phyloP scores from a whole-genome alignment of 2,888 invertebrate genomes.

The Volucella inflata region DNA sequence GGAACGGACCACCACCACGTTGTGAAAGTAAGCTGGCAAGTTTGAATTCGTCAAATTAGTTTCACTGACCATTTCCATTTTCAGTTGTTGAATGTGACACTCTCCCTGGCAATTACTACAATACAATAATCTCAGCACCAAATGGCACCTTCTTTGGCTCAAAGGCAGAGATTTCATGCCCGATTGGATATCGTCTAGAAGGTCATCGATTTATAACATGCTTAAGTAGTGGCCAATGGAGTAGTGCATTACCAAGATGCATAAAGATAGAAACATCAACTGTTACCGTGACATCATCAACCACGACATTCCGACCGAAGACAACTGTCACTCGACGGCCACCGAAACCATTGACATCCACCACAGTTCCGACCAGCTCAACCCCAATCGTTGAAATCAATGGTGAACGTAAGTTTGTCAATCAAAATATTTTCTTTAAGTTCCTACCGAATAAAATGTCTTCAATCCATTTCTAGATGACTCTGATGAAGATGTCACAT shows the following conservation, averaged over 20 bases:
- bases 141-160: conserved; percentile 89
- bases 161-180: conserved; percentile 90
- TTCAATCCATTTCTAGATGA: conserved; percentile 77
- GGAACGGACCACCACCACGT: conserved; percentile 96
- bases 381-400: conserved; percentile 81
- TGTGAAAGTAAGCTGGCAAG: conserved; percentile 88
- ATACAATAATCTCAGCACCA: conserved; percentile 86
- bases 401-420: conserved; percentile 79
- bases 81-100: conserved; percentile 90
- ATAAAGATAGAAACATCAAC: conserved; percentile 86
- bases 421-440: too few species aligned
- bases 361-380: conserved; percentile 79
- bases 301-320: conserved; percentile 82
- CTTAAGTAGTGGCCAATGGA: conserved; percentile 91
- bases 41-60: conserved; percentile 35
- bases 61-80: conserved; percentile 31
- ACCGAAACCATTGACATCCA: conserved; percentile 79
- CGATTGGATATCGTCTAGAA: conserved; percentile 87
- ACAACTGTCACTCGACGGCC: conserved; percentile 81
- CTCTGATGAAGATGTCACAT: conserved; percentile 82
- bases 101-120: conserved; percentile 86
- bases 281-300: conserved; percentile 77
- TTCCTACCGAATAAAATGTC: not conserved
- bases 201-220: conserved; percentile 89
- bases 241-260: conserved; percentile 90